Base-by-base conservation (phyloP, 2,113 vertebrate species). In the Plecotus auritus region DNA sequence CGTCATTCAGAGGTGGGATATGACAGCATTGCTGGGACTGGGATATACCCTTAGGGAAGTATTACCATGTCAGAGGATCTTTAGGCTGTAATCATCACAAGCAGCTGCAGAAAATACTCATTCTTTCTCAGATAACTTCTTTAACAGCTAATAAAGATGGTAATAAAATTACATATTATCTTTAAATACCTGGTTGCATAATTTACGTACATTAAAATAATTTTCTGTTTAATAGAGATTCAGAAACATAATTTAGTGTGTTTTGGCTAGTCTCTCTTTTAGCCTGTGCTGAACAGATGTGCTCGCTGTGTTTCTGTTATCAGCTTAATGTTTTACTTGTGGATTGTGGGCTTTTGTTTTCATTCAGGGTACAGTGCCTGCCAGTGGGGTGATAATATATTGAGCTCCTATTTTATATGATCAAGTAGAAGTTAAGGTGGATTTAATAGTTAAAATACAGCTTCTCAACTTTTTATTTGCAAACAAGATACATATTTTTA, bases 361-460 rank as follows among this genome's bases (percentile, higher is more conserved):
- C 32, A 0, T 87, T 76, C 14, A 37, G 20, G 66, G 11, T 40
- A 22, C 26, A 35, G 23, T 95, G n/a, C 51, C 66, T 91, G 13
- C 49, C 45, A 80, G 5, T 72, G 26, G 22, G 9, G 13, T 59
- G n/a, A 40, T 59, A 59, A 42, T 83, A 17, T 54, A 23, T 42
- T 85, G 87, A 69, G 26, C 88, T 96, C 93, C 69, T 32, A 59
- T 18, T 23, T 76, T 77, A 30, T 23, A 30, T 89, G 73, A 45
- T 45, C 54, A 86, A 70, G 76, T 81, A 80, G 47, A 93, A 22
- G 42, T 37, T 59, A 35, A 76, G 20, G 40, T 91, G 32, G 45
- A 45, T 47, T 91, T 96, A 45, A 47, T 70, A 73, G 23, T 78
- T 89, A 84, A 91, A 88, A 76, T 80, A n/a, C 4, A 94, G 13